phyloP scores from a whole-genome alignment of 2,797 vertebrate species.

The Varecia variegata region DNA sequence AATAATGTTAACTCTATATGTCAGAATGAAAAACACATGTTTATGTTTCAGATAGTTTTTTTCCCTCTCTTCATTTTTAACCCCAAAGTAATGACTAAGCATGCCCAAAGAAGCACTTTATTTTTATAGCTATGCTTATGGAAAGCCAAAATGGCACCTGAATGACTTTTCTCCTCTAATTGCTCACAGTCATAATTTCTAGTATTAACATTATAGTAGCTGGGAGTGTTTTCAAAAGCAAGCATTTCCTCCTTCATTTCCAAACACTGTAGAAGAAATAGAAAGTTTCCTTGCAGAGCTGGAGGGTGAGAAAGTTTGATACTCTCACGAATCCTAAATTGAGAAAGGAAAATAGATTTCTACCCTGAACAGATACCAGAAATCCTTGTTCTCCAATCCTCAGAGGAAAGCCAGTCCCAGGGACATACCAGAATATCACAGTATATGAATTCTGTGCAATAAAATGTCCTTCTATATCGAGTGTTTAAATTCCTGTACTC shows the following conservation, averaged over 20 bases:
- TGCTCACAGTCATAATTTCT: constrained; percentile 23
- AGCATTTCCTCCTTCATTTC: constrained; percentile 49
- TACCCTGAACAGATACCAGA: background rate
- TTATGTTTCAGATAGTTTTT: constrained; percentile 44
- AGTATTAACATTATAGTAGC: constrained; percentile 34
- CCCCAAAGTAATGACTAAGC: constrained; percentile 36
- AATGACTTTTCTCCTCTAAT: constrained; percentile 26
- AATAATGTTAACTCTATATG: constrained; percentile 5
- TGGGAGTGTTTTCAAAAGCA: constrained; percentile 1
- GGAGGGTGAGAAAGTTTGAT: background rate
- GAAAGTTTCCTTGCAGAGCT: background rate
- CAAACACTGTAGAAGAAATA: constrained; percentile 16
- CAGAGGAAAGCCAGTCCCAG: background rate
- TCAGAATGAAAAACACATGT: constrained; percentile 56
- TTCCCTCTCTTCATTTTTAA: constrained; percentile 28
- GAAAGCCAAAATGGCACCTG: constrained; percentile 52
- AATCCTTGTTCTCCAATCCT: background rate
- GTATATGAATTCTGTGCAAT: background rate
- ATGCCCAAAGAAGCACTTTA: constrained; percentile 42
- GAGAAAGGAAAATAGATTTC: constrained; percentile 46
- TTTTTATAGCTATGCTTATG: constrained; percentile 55
- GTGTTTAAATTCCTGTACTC: background rate
- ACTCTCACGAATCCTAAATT: background rate
- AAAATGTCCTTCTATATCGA: background rate
- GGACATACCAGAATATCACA: background rate